Percentiles rank a stretch among this genome's conserved stretches.
Evolutionary conservation across 2,888 invertebrate genomes (phyloP).

Genomic region (Azorinus chamasolen): DNA sequence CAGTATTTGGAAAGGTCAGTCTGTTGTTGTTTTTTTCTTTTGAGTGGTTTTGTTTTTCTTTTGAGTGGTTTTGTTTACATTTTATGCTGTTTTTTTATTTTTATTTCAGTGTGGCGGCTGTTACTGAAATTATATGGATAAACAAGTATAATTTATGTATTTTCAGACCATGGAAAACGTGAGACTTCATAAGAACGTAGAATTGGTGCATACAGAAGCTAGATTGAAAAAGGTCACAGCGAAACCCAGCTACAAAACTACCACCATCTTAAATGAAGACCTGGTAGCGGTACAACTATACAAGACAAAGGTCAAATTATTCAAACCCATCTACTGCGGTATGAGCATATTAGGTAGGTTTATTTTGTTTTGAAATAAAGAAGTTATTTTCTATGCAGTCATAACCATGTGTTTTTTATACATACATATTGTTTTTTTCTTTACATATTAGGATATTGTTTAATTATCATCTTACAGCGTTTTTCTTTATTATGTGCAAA

Average conservation of each 20-base stretch:
- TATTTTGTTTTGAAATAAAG: neutral
- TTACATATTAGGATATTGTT: neutral
- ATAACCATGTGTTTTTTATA: neutral
- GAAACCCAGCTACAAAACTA: slow-evolving; percentile 7
- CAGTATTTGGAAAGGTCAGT: slow-evolving; percentile 76
- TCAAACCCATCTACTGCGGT: slow-evolving; percentile 13
- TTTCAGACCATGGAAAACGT: slow-evolving; percentile 19
- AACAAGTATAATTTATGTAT: neutral
- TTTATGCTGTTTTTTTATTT: neutral
- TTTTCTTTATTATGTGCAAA: neutral
- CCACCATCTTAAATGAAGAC: slow-evolving; percentile 12
- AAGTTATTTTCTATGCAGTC: neutral
- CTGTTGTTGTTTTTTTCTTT: neutral
- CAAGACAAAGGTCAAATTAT: neutral
- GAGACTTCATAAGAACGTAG: slow-evolving; percentile 7
- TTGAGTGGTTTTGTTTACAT: neutral
- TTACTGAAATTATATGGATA: neutral
- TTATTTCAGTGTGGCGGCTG: neutral
- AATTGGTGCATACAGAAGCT: slow-evolving; percentile 7
- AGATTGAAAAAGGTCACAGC: slow-evolving; percentile 12
- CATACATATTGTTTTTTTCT: neutral
- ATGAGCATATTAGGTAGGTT: slow-evolving; percentile 2
- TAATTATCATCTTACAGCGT: neutral
- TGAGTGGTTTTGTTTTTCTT: neutral
- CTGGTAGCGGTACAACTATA: slow-evolving; percentile 9